These are phyloP conservation scores for Scarus forsteni DNA, from an alignment of 2,797 vertebrate species.

Conservation along the genomic window DNA sequence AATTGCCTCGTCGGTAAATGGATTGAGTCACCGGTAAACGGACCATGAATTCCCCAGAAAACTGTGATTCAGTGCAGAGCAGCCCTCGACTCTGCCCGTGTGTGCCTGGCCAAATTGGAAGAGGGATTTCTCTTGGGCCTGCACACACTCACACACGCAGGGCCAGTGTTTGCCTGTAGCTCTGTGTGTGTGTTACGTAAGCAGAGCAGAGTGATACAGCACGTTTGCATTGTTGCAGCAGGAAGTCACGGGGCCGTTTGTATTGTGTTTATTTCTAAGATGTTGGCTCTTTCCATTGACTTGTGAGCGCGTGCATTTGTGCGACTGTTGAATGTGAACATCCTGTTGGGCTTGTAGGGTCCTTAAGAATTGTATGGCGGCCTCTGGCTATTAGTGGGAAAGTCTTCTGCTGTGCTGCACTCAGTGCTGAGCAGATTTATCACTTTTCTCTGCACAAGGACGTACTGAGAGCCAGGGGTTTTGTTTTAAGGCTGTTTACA, in stretches of 20 bases:
- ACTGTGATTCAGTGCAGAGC: conserved; percentile 74
- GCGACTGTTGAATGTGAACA: conserved; percentile 62
- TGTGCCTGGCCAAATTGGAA: conserved; percentile 71
- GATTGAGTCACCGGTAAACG: conserved; percentile 70
- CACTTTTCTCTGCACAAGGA: conserved; percentile 7
- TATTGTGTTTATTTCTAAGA: conserved; percentile 80
- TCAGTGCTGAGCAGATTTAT: conserved; percentile 39
- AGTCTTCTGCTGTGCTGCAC: conserved; percentile 31
- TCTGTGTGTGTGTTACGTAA: conserved; percentile 67
- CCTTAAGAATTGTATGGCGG: conserved; percentile 47
- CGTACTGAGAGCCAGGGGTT: not conserved
- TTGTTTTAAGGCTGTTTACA: conserved; percentile 1
- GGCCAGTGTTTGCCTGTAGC: conserved; percentile 51
- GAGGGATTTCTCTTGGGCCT: conserved; percentile 70
- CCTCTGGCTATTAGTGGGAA: conserved; percentile 50
- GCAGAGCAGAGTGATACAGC: conserved; percentile 67
- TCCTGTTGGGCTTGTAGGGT: conserved; percentile 67
- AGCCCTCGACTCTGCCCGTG: conserved; percentile 41
- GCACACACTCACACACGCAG: conserved; percentile 17
- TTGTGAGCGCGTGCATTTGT: conserved; percentile 42
- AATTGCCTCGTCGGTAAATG: conserved; percentile 72
- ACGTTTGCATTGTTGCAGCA: conserved; percentile 78
- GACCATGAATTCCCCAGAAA: conserved; percentile 75
- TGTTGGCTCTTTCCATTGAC: conserved; percentile 68
- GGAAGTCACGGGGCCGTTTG: conserved; percentile 72